Evolutionary conservation across 2,797 vertebrate species (phyloP).

Genomic region (Mycteria americana): DNA sequence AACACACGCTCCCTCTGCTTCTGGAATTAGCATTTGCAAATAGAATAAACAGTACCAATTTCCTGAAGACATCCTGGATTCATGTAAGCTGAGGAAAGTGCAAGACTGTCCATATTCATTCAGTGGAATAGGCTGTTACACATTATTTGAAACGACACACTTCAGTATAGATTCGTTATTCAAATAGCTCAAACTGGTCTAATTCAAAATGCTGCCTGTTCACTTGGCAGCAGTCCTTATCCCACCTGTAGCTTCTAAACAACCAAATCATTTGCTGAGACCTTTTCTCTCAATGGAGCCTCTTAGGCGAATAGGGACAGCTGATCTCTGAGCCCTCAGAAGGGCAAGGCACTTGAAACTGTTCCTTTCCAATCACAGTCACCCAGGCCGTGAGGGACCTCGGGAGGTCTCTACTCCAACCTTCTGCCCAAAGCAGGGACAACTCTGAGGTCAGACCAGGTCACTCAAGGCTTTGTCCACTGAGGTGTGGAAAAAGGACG

Average conservation of each 20-base stretch:
- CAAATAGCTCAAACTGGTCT: neutral
- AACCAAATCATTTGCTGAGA: neutral
- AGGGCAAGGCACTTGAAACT: neutral
- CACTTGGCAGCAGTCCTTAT: neutral
- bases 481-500: neutral
- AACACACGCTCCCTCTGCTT: neutral
- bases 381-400: neutral
- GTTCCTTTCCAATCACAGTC: neutral
- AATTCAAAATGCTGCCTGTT: neutral
- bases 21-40: neutral
- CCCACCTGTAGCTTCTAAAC: neutral
- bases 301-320: neutral
- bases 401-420: neutral
- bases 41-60: neutral
- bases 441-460: neutral
- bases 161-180: neutral
- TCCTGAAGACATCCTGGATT: neutral
- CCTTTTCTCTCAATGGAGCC: neutral
- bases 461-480: neutral
- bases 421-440: neutral
- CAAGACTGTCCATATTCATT: neutral
- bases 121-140: neutral
- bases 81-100: neutral
- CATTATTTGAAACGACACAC: neutral
- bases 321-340: neutral